These are phyloP conservation scores for Oreonectes daqikongensis DNA, from an alignment of 2,797 vertebrate species.

Conservation along the genomic window DNA sequence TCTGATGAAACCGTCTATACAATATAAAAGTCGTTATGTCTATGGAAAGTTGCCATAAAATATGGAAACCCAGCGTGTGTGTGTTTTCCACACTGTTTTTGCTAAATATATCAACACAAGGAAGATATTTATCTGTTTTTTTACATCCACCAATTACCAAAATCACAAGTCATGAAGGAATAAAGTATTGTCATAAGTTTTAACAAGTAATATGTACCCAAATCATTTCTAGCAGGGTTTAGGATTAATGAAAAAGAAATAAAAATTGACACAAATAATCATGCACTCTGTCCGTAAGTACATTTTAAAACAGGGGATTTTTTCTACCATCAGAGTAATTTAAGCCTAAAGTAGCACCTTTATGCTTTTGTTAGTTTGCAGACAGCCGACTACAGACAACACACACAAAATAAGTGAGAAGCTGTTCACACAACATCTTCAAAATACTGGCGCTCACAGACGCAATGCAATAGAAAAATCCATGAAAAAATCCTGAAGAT, in stretches of 20 bases:
- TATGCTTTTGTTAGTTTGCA: too few species aligned
- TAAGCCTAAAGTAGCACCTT: too few species aligned
- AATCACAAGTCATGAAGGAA: neutral
- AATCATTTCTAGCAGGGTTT: neutral
- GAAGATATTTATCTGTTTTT: neutral
- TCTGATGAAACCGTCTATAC: too few species aligned
- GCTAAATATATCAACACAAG: neutral
- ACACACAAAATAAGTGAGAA: neutral
- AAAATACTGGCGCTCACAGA: neutral
- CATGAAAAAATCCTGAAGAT: neutral
- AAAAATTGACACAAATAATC: neutral
- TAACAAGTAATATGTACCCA: neutral
- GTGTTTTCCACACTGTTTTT: neutral
- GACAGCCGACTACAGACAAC: too few species aligned
- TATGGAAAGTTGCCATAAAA: too few species aligned
- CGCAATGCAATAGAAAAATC: neutral
- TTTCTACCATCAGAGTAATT: too few species aligned
- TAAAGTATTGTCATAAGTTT: neutral
- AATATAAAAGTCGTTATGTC: too few species aligned
- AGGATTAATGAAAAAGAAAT: too few species aligned
- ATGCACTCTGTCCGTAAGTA: too few species aligned
- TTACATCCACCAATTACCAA: neutral
- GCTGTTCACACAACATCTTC: neutral
- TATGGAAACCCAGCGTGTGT: too few species aligned
- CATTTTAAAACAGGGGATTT: too few species aligned